Conservation (phyloP, 2,797 vertebrate species). For the Acanthopagrus latus region DNA sequence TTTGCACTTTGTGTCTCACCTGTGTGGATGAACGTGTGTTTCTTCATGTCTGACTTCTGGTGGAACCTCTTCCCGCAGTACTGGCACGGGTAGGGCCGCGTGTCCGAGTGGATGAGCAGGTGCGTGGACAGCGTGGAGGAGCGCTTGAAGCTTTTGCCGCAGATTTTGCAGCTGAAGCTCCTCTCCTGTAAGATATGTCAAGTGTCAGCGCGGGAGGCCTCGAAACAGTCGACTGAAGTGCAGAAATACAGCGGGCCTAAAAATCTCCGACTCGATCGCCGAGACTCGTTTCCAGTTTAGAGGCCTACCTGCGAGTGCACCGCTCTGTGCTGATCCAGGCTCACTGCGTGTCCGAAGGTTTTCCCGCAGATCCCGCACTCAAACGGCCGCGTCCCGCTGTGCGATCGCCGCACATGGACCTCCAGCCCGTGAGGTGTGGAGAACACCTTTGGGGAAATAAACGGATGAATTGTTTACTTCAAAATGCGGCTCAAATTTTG, state of each 20-base stretch:
- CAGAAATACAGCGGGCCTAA: neutral
- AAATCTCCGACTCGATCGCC: neutral
- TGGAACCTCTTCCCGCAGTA: constrained; percentile 99
- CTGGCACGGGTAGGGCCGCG: constrained; percentile 97
- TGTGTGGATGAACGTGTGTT: constrained; percentile 99
- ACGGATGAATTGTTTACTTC: neutral
- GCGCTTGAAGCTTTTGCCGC: constrained; percentile 98
- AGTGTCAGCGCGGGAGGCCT: constrained; percentile 21
- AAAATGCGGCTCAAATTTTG: neutral
- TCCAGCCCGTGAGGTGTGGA: constrained; percentile 97
- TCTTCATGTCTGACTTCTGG: constrained; percentile 99
- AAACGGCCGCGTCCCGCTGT: constrained; percentile 96
- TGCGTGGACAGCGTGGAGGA: constrained; percentile 98
- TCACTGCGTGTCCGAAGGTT: constrained; percentile 98
- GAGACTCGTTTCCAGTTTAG: neutral
- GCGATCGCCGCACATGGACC: constrained; percentile 96
- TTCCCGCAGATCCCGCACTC: constrained; percentile 97
- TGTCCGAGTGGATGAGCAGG: constrained; percentile 98
- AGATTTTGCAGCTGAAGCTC: constrained; percentile 99
- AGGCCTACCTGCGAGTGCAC: constrained; percentile 94
- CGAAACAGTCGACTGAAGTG: neutral
- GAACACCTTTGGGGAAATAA: constrained; percentile 88
- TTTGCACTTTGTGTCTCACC: constrained; percentile 79
- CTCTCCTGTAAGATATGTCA: constrained; percentile 86
- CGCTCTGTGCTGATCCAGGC: constrained; percentile 96